These are phyloP conservation scores for Onychomys leucogaster DNA, from an alignment of 2,797 vertebrate genomes.

Conservation along the genomic window DNA sequence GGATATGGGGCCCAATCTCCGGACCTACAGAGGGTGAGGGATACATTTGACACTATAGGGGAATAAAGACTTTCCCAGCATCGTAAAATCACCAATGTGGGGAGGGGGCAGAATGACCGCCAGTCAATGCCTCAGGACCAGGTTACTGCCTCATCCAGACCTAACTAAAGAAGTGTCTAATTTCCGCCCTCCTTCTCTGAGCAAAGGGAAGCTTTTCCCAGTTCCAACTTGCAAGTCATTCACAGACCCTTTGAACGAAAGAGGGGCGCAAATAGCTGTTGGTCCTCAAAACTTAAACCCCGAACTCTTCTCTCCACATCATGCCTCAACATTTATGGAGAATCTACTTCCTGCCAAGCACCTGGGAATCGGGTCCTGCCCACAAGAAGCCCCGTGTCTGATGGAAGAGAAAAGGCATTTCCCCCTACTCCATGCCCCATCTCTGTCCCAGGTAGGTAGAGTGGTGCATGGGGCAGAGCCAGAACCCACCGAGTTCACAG, in stretches of 20 bases:
- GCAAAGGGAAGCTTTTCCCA: slow-evolving; percentile 31
- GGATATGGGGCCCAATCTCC: not conserved
- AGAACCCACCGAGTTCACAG: not conserved
- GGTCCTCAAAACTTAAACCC: not conserved
- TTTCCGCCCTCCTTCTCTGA: not conserved
- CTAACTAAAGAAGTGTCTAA: not conserved
- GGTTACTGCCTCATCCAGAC: not conserved
- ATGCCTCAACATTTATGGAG: not conserved
- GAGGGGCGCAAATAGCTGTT: not conserved
- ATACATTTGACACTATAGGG: not conserved
- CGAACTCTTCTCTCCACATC: not conserved
- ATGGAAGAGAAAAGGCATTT: not conserved
- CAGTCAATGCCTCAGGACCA: slow-evolving; percentile 1
- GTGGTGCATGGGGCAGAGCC: not conserved
- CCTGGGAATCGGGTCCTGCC: not conserved
- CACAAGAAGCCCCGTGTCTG: not conserved
- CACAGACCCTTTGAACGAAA: not conserved
- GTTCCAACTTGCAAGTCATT: slow-evolving; percentile 34
- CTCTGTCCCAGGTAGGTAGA: not conserved
- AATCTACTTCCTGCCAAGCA: not conserved
- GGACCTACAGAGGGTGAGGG: not conserved
- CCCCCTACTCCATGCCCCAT: not conserved
- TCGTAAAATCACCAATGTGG: slow-evolving; percentile 1
- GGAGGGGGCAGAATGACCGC: slow-evolving; percentile 17
- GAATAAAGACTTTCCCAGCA: not conserved